Conservation (phyloP, 1,140 invertebrate species). For the Drosophila guanche region DNA sequence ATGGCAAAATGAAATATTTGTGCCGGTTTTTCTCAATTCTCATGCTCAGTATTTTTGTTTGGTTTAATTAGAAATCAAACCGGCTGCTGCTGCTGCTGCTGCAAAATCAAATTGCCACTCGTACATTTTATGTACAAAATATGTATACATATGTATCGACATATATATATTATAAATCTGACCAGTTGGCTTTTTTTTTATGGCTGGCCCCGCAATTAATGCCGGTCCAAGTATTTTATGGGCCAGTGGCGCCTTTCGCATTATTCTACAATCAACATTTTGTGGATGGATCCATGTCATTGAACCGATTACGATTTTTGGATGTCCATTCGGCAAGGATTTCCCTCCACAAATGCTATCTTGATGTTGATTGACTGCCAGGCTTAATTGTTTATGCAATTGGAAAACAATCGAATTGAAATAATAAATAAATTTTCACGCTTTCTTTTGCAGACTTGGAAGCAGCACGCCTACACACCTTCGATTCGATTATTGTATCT, state of each 20-base stretch:
- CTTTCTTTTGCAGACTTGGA: constrained; percentile 44
- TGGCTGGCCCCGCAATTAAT: constrained; percentile 45
- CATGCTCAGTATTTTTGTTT: constrained; percentile 27
- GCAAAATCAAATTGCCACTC: constrained; percentile 2
- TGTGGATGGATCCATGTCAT: constrained; percentile 45
- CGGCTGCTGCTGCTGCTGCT: constrained; percentile 39
- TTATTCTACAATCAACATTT: constrained; percentile 53
- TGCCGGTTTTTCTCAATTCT: constrained; percentile 31
- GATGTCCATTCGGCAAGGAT: constrained; percentile 32
- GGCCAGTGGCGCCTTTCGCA: constrained; percentile 50
- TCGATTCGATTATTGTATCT: constrained; percentile 16
- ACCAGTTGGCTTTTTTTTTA: constrained; percentile 55
- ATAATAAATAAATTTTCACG: constrained; percentile 27
- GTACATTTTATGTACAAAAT: constrained; percentile 15
- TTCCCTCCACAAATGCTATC: constrained; percentile 21
- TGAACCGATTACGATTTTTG: constrained; percentile 45
- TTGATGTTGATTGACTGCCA: constrained; percentile 41
- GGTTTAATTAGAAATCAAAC: constrained; percentile 67
- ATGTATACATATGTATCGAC: constrained; percentile 24
- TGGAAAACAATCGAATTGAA: constrained; percentile 7
- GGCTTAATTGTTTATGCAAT: constrained; percentile 19
- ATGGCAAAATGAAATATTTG: constrained; percentile 45
- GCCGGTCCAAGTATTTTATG: constrained; percentile 67
- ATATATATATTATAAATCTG: constrained; percentile 38
- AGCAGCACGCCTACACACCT: constrained; percentile 11